Base-by-base conservation (phyloP, 1,140 invertebrate genomes). In the Globodera rostochiensis region DNA sequence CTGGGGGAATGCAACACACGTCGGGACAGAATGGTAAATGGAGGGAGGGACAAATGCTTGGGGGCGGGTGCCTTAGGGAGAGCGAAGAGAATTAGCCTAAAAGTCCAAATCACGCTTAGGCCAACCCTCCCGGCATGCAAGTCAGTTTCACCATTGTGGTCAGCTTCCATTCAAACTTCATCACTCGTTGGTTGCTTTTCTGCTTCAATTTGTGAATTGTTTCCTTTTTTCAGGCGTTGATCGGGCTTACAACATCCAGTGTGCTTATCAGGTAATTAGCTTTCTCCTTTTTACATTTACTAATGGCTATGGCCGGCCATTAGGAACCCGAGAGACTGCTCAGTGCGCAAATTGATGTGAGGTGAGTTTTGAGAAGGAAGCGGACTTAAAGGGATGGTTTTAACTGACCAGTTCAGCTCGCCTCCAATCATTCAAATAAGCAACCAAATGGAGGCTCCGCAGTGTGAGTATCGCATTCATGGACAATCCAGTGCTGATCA, bases 121-220 rank as follows among this genome's bases (percentile, higher is more conserved):
- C 83, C 45, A 79, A 79, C 76, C 84, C 84, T 36, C 84, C 84
- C 21, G 84, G 84, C 6, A 82, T 86, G 11, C 77, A 82, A 36
- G 66, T 85, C 15, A 80, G 80, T 11, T 77, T 85, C 46, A 85
- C 85, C 8, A 80, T 86, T 4, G 73, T 85, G 13, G 84, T 85
- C 67, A 87, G 86, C 47, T 85, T 85, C 73, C 84, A 85, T 74
- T n/a, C 74, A 3, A 84, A 64, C 69, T 85, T 85, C 73, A 86
- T 85, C 84, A 85, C 80, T 70, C 70, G 66, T 50, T 45, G 6
- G 47, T 53, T 3, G 36, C 66, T 50, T 19, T 74, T 74, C 73
- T 74, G 6, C 9, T 6, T 46, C 21, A 36, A 36, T 74, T n/a
- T 6, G 8, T 50, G 6, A 74, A 36, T 73, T 74, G 25, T 45